Evolutionary conservation across 1,140 invertebrate genomes (phyloP), one percentile per base, ranked within the genome.

Genomic region (Zaprionus africanus): DNA sequence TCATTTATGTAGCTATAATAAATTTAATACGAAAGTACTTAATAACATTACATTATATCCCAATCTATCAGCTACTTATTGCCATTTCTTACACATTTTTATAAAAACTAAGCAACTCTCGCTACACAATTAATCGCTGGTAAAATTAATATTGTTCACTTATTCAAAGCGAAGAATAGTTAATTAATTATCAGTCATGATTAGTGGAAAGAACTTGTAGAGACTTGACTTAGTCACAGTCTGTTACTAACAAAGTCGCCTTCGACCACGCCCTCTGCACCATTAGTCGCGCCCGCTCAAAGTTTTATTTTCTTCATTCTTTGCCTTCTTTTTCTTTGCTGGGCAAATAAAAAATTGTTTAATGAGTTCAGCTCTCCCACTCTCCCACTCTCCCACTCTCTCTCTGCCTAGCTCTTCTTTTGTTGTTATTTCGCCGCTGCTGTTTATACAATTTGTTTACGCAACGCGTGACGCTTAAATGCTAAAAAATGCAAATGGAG

Each of bases 401-500:
- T 41, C 38, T 78, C 17, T 56, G 22, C 22, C 22, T n/a, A n/a
- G 22, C 9, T 38, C 17, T 38, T 38, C n/a, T 58, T 51, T 15
- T 63, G 13, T 28, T 54, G 28, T 68, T 41, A 19, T 24, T 75
- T 41, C 34, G 34, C 19, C 80, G 69, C 68, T 88, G 51, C 73
- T 88, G 70, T 84, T 88, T 90, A 75, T 78, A 85, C 81, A 88
- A 88, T 90, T 88, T 88, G 84, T 90, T 88, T 88, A 90, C 84
- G 85, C 84, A 88, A 90, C 82, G 85, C 85, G 85, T 82, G 86
- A 90, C 84, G 84, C 85, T 88, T 88, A 88, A 88, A 88, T 88
- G 86, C 86, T 88, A 88, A 88, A 88, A 85, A 88, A 88, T 88
- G 85, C 85, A 88, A 88, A 88, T 88, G 81, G 79, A 88, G 81